phyloP scores from a whole-genome alignment of 1,140 invertebrate genomes.

The Drosophila serrata region DNA sequence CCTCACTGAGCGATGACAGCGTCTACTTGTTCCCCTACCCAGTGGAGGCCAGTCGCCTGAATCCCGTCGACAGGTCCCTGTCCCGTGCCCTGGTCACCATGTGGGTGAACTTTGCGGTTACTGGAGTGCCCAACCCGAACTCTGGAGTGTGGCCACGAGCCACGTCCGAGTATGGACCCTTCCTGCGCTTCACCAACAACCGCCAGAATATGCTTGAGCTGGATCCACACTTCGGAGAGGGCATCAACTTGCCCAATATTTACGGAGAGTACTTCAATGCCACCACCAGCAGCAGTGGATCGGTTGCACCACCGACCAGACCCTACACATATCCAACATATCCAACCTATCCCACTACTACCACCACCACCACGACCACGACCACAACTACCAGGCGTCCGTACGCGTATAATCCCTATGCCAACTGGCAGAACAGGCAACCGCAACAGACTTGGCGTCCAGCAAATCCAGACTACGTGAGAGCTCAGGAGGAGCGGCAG shows the following conservation, averaged over 20 bases:
- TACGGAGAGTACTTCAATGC: conserved; percentile 46
- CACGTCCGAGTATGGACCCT: conserved; percentile 69
- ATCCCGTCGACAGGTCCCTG: conserved; percentile 62
- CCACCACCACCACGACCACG: conserved; percentile 17
- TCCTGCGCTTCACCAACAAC: conserved; percentile 72
- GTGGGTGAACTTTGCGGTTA: conserved; percentile 73
- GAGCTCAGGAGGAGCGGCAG: conserved; percentile 15
- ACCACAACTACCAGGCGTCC: conserved; percentile 35
- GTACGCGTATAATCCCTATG: conserved; percentile 43
- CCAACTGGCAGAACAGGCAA: conserved; percentile 17
- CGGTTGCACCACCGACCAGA: background rate
- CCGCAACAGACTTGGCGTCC: conserved; percentile 7
- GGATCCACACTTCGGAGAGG: conserved; percentile 77
- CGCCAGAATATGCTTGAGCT: conserved; percentile 58
- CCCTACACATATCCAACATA: background rate
- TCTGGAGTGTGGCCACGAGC: conserved; percentile 67
- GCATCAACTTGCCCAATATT: conserved; percentile 64
- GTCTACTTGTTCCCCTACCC: conserved; percentile 84
- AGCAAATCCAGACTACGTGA: conserved; percentile 9
- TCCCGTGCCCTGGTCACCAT: conserved; percentile 67
- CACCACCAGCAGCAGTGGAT: conserved; percentile 3
- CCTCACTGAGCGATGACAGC: conserved; percentile 81
- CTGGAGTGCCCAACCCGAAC: conserved; percentile 58
- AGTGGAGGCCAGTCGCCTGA: conserved; percentile 56
- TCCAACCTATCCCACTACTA: conserved; percentile 9